phyloP scores from a whole-genome alignment of 2,888 invertebrate species.

The Troides aeacus region DNA sequence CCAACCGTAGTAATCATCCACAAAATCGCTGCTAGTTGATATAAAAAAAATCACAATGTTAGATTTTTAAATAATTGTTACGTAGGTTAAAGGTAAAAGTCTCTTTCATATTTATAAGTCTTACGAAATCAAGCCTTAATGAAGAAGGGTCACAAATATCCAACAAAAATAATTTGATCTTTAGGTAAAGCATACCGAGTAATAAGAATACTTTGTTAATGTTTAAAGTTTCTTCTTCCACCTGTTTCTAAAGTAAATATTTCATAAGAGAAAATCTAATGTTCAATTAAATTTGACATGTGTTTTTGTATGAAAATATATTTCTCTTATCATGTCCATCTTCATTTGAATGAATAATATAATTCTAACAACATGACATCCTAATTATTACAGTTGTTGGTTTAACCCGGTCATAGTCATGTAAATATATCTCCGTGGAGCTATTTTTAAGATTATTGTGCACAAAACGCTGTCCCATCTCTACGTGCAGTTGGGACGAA shows the following conservation, averaged over 20 bases:
- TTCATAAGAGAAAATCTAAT: background rate
- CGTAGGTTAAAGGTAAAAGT: background rate
- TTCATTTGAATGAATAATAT: constrained; percentile 39
- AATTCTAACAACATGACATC: constrained; percentile 42
- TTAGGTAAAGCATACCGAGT: background rate
- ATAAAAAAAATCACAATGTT: background rate
- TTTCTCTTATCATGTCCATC: background rate
- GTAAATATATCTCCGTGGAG: constrained; percentile 69
- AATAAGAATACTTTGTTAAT: background rate
- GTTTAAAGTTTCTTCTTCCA: background rate
- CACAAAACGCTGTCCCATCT: constrained; percentile 59
- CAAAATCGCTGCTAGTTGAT: background rate
- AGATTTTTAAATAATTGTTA: background rate
- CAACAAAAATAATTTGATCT: too few species aligned
- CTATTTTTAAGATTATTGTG: constrained; percentile 70
- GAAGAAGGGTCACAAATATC: too few species aligned
- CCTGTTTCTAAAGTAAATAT: background rate
- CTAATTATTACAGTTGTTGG: constrained; percentile 60
- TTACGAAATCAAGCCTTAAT: too few species aligned
- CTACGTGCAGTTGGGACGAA: constrained; percentile 45
- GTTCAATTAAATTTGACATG: too few species aligned
- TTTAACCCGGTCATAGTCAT: constrained; percentile 76
- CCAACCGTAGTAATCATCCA: background rate
- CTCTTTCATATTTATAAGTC: too few species aligned
- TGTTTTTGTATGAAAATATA: too few species aligned